Evolutionary conservation across 2,797 vertebrate genomes (phyloP).

Genomic region (Megalops cyprinoides): DNA sequence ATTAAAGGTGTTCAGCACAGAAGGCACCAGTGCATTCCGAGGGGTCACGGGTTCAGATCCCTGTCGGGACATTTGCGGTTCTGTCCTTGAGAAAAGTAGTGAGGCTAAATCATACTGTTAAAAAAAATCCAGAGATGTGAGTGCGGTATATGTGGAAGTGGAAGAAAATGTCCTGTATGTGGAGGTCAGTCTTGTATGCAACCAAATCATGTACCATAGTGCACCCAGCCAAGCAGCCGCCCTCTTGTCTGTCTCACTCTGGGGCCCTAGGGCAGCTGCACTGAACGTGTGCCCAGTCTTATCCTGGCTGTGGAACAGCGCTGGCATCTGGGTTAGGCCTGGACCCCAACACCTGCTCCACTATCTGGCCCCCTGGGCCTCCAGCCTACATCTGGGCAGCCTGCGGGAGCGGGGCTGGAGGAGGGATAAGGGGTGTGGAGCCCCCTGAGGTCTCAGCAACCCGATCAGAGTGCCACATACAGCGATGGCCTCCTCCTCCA

Average conservation of each 20-base stretch:
- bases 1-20: neutral
- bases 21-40: neutral
- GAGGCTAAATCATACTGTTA: neutral
- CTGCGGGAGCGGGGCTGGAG: neutral
- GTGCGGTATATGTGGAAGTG: slow-evolving; percentile 1
- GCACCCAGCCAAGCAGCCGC: slow-evolving; percentile 41
- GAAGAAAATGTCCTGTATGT: too few relatives aligned
- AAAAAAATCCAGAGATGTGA: neutral
- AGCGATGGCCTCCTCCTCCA: neutral
- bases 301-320: slow-evolving; percentile 38
- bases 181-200: slow-evolving; percentile 51
- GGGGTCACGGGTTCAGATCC: neutral
- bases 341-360: slow-evolving; percentile 33
- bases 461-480: neutral
- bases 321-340: slow-evolving; percentile 12
- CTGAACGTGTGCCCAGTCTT: slow-evolving; percentile 52
- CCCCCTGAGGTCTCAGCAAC: neutral
- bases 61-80: neutral
- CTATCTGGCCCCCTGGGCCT: neutral
- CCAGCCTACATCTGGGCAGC: slow-evolving; percentile 30
- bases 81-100: neutral
- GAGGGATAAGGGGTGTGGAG: too few relatives aligned
- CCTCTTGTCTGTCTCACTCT: slow-evolving; percentile 56
- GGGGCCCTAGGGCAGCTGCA: slow-evolving; percentile 55
- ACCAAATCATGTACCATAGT: slow-evolving; percentile 62